These are phyloP conservation scores for Mormyrops attenuatus DNA, from an alignment of 2,797 vertebrate genomes.

Conservation along the genomic window DNA sequence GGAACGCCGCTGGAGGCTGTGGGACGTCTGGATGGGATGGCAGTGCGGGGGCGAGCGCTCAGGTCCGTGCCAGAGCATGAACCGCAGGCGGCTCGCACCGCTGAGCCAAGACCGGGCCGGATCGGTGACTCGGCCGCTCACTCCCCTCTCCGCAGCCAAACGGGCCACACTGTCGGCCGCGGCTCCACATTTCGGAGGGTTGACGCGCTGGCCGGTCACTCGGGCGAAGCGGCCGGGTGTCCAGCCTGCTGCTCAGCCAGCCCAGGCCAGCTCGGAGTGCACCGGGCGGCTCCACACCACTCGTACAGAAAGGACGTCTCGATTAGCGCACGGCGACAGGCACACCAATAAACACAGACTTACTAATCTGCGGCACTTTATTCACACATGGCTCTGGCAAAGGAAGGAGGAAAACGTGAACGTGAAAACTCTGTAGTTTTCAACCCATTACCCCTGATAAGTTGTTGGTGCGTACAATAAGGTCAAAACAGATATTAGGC, in stretches of 20 bases:
- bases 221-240: neutral
- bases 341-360: neutral
- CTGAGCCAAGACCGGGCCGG: slow-evolving; percentile 11
- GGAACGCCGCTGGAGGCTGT: slow-evolving; percentile 9
- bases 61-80: neutral
- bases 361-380: neutral
- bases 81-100: slow-evolving; percentile 17
- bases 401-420: neutral
- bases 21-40: neutral
- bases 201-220: neutral
- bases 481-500: neutral
- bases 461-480: neutral
- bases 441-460: neutral
- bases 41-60: neutral
- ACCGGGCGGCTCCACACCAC: neutral
- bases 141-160: neutral
- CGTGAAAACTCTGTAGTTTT: neutral
- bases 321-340: neutral
- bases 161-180: neutral
- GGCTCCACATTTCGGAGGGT: neutral
- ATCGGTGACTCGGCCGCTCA: neutral
- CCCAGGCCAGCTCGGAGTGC: neutral
- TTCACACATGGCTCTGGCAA: neutral
- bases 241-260: neutral
- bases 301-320: neutral